Base-by-base conservation (phyloP, 2,113 vertebrate species). In the Ptyas mucosa region DNA sequence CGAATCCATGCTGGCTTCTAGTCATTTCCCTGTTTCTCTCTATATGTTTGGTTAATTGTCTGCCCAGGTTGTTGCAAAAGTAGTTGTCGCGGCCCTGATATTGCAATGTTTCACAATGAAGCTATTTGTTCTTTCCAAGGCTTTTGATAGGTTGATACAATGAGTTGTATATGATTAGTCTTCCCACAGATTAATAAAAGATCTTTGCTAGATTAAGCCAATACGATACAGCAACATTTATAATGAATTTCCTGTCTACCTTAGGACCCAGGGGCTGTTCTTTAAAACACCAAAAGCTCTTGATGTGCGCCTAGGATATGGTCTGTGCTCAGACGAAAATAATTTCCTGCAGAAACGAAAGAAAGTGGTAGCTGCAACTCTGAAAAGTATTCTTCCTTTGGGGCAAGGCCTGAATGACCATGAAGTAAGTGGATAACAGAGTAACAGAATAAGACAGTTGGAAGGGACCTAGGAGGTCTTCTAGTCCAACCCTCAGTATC, bases 301-400 rank as follows among this genome's bases (percentile, higher is more conserved):
- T 39, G 97, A 98, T 0, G 95, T 98, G 7, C 98, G 98, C 23
- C 94, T 99, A 61, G 98, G 97, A 24, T 98, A 97, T 23, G 98
- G 96, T 93, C 95, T 99, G 34, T 98, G 98, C 52, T 18, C 91
- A 0, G 97, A 97, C 0, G 99, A 99, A 95, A 97, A 97, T 93
- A 94, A 95, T 87, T 99, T 98, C 93, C 96, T 99, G 93, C 94
- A 96, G 92, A 98, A 98, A 91, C 97, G 98, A 93, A 98, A 91
- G 91, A 95, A 90, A 57, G 91, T 98, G 2, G 98, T 97, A 46
- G 97, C 98, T 24, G 87, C 95, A 91, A 97, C 98, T 0, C 87
- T 99, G 23, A 97, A 98, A 94, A 97, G 97, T 11, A 94, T 97
- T 58, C 96, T 99, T 90, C 97, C 97, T 21, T 97, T 99, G 91